Percentiles rank a stretch among this genome's conserved stretches.
Evolutionary conservation across 2,888 invertebrate genomes (phyloP).

Genomic region (Uloborus plumipes): DNA sequence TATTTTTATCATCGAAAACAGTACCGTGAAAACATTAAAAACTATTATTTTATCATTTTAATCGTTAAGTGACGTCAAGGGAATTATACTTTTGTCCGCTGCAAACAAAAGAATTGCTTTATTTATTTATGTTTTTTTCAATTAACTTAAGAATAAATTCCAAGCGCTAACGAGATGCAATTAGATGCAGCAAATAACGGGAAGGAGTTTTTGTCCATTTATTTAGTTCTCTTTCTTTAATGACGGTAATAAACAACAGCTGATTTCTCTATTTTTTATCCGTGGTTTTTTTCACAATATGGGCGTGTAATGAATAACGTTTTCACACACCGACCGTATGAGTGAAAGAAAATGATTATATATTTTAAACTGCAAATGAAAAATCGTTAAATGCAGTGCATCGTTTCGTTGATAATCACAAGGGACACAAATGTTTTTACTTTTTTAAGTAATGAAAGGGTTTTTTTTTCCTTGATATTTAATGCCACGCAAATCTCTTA

Average conservation of each 20-base stretch:
- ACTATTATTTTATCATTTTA: constrained; percentile 4
- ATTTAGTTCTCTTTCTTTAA: constrained; percentile 2
- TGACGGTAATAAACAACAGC: constrained; percentile 41
- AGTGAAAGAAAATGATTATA: no score
- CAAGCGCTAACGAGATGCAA: constrained; percentile 27
- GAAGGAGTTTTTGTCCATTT: constrained; percentile 25
- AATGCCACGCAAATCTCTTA: no score
- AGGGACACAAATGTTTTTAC: no score
- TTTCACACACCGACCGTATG: no score
- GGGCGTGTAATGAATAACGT: no score
- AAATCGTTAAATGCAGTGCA: no score
- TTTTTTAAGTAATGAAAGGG: no score
- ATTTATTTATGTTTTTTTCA: constrained; percentile 15
- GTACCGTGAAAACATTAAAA: neutral
- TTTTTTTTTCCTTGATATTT: no score
- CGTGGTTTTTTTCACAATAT: no score
- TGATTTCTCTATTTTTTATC: constrained; percentile 1
- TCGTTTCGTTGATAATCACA: no score
- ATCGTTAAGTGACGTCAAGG: neutral
- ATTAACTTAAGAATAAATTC: constrained; percentile 38
- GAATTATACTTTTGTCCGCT: neutral
- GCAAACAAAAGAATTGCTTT: constrained; percentile 9
- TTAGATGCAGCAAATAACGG: constrained; percentile 33
- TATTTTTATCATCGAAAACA: neutral
- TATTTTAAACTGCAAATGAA: no score